phyloP scores from a whole-genome alignment of 2,113 vertebrate species.

The Syngnathus scovelli region DNA sequence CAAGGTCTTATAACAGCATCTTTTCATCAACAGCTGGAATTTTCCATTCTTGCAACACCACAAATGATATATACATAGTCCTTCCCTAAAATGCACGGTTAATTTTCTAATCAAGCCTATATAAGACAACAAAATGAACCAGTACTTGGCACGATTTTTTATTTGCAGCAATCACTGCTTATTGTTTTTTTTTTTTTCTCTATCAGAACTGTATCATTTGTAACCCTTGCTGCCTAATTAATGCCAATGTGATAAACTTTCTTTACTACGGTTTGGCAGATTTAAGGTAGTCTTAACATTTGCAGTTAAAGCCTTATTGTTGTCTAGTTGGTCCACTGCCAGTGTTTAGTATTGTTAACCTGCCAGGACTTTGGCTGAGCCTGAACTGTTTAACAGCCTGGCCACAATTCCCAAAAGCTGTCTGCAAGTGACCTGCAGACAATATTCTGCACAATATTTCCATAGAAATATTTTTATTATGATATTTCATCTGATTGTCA shows the following conservation, averaged over 20 bases:
- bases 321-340: slow-evolving; percentile 24
- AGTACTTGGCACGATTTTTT: background rate
- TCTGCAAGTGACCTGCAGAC: background rate
- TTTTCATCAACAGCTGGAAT: background rate
- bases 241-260: background rate
- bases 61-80: background rate
- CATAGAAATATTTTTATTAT: background rate
- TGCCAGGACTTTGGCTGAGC: slow-evolving; percentile 32
- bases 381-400: slow-evolving; percentile 35
- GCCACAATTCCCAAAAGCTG: slow-evolving; percentile 17
- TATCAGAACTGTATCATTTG: background rate
- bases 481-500: background rate
- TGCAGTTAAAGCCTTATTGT: slow-evolving; percentile 21
- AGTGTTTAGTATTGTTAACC: slow-evolving; percentile 32
- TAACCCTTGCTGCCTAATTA: background rate
- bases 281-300: slow-evolving; percentile 13
- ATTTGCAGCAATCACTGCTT: background rate
- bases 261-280: background rate
- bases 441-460: background rate
- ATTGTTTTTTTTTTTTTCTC: background rate
- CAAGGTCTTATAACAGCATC: background rate
- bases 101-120: background rate
- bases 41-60: background rate
- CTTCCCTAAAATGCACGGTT: background rate
- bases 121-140: background rate